phyloP scores from a whole-genome alignment of 2,888 invertebrate species.

The Cataglyphis livida region DNA sequence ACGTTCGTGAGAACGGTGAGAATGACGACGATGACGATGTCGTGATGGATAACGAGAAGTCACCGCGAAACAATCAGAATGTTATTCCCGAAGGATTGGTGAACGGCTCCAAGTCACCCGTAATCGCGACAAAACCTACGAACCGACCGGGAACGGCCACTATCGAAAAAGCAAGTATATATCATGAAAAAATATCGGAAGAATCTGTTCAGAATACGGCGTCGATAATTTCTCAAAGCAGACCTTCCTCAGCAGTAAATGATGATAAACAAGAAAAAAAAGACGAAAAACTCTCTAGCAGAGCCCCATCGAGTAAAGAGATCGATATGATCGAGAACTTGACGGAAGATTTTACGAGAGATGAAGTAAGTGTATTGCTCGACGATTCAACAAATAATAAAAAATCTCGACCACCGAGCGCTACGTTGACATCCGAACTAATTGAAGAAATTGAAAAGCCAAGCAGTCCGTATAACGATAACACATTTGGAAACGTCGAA shows the following conservation, averaged over 20 bases:
- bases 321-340: not conserved
- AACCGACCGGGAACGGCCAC: conserved; percentile 60
- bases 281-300: not conserved
- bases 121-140: conserved; percentile 11
- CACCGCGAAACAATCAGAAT: conserved; percentile 41
- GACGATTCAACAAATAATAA: not conserved
- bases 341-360: not conserved
- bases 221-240: conserved; percentile 17
- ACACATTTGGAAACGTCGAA: not conserved
- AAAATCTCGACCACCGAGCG: conserved; percentile 9
- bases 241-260: conserved; percentile 11
- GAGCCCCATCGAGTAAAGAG: conserved; percentile 12
- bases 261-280: not conserved
- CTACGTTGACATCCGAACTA: not conserved
- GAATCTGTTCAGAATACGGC: not conserved
- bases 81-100: not conserved
- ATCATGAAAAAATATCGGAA: conserved; percentile 28
- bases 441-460: not conserved
- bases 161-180: conserved; percentile 45
- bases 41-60: conserved; percentile 73
- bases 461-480: not conserved
- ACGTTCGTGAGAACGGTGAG: conserved; percentile 59
- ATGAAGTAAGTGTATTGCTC: not conserved
- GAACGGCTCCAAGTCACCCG: conserved; percentile 46
- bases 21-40: conserved; percentile 79